Evolutionary conservation across 2,113 vertebrate genomes (phyloP).

Genomic region (Laticauda colubrina): DNA sequence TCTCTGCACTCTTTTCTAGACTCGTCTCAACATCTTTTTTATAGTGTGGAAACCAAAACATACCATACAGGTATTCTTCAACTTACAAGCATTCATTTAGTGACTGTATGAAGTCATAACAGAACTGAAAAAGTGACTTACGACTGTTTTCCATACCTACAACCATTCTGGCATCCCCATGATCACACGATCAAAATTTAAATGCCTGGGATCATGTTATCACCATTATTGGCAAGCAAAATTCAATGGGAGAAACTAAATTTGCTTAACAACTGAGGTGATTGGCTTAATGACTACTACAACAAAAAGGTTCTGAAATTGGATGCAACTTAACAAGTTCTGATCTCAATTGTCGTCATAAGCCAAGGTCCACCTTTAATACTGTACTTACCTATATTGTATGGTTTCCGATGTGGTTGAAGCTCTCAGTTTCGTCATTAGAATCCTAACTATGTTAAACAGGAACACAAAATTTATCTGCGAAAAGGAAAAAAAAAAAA

Average conservation of each 20-base stretch:
- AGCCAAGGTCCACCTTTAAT: not conserved
- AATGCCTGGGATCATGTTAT: not conserved
- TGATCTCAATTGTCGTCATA: not conserved
- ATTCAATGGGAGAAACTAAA: not conserved
- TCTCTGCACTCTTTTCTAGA: not conserved
- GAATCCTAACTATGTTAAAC: slow-evolving; percentile 97
- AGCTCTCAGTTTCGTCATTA: slow-evolving; percentile 96
- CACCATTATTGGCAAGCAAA: not conserved
- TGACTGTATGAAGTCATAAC: not conserved
- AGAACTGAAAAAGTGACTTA: not conserved
- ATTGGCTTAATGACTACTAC: not conserved
- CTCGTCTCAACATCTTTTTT: too few species aligned
- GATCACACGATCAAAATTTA: not conserved
- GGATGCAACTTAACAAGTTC: not conserved
- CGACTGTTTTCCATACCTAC: not conserved
- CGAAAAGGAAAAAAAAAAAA: slow-evolving; percentile 34
- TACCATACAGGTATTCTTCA: not conserved
- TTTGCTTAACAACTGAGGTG: not conserved
- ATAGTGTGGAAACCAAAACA: not conserved
- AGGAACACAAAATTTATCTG: slow-evolving; percentile 98
- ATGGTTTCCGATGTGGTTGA: slow-evolving; percentile 97
- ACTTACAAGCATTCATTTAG: not conserved
- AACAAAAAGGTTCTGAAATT: not conserved
- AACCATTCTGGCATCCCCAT: not conserved
- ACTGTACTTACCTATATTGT: slow-evolving; percentile 86